Evolutionary conservation across 2,888 invertebrate species (phyloP).

Genomic region (Omphaloscelis lunosa): DNA sequence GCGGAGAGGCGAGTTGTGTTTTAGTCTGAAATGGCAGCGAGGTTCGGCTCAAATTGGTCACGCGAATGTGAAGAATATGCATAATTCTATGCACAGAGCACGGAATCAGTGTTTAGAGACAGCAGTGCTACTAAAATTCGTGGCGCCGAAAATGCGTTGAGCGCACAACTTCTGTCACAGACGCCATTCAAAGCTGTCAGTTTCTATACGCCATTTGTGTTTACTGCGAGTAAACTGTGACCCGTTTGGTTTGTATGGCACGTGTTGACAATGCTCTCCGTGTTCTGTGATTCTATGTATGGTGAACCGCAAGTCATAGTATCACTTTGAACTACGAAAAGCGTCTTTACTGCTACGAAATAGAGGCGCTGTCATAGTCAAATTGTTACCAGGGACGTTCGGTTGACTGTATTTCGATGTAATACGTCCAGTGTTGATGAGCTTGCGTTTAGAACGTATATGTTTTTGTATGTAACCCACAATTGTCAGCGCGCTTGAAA

Average conservation of each 20-base stretch:
- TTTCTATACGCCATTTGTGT: neutral
- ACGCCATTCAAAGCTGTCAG: neutral
- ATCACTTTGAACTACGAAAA: neutral
- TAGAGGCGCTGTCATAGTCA: neutral
- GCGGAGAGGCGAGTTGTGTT: conserved; percentile 9
- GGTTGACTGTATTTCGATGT: neutral
- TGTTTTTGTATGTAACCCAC: conserved; percentile 2
- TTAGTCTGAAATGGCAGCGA: neutral
- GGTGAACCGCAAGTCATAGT: neutral
- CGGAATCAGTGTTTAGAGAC: neutral
- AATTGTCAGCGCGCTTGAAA: conserved; percentile 10
- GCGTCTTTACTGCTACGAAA: neutral
- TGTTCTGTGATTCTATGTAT: neutral
- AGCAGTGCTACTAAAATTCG: neutral
- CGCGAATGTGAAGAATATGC: neutral
- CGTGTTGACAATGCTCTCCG: neutral
- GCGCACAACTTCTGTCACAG: neutral
- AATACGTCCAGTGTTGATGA: conserved; percentile 39
- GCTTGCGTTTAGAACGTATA: conserved; percentile 23
- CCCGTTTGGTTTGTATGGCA: neutral
- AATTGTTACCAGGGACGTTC: conserved; percentile 4
- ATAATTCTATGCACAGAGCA: neutral
- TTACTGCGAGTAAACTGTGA: neutral
- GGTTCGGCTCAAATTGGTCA: conserved; percentile 1
- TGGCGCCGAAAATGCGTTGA: neutral